A percentile compares a stretch with the other conserved stretches of the same genome.
These are phyloP conservation scores for Sebastes trivittatus DNA, from an alignment of 2,797 vertebrate genomes.

Conservation along the genomic window DNA sequence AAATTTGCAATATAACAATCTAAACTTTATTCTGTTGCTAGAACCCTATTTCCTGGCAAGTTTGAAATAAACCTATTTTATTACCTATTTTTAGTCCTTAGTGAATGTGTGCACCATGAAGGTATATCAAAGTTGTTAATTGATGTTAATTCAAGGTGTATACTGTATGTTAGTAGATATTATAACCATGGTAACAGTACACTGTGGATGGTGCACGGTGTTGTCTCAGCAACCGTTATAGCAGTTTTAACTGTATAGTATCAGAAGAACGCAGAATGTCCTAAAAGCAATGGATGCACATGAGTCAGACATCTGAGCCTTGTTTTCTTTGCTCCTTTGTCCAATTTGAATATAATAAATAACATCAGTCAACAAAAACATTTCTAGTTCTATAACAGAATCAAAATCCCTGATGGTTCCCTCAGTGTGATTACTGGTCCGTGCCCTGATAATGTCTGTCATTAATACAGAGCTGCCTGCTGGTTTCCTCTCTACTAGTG, in stretches of 20 bases:
- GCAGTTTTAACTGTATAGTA: background rate
- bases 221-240: accelerated
- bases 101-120: background rate
- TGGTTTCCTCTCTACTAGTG: constrained; percentile 31
- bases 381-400: background rate
- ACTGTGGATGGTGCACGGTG: background rate
- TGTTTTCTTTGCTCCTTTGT: background rate
- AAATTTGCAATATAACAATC: background rate
- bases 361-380: background rate
- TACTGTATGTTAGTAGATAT: background rate
- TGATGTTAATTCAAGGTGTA: background rate
- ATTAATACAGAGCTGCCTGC: constrained; percentile 18
- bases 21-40: background rate
- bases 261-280: background rate
- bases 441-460: constrained; percentile 4
- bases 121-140: background rate
- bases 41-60: background rate
- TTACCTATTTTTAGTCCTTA: background rate
- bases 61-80: background rate
- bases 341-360: background rate
- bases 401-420: background rate
- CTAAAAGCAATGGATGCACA: background rate
- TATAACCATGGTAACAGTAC: background rate
- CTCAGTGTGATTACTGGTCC: background rate
- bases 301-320: background rate